Evolutionary conservation across 2,797 vertebrate genomes (phyloP).

Genomic region (Microctenopoma steveboyesi): DNA sequence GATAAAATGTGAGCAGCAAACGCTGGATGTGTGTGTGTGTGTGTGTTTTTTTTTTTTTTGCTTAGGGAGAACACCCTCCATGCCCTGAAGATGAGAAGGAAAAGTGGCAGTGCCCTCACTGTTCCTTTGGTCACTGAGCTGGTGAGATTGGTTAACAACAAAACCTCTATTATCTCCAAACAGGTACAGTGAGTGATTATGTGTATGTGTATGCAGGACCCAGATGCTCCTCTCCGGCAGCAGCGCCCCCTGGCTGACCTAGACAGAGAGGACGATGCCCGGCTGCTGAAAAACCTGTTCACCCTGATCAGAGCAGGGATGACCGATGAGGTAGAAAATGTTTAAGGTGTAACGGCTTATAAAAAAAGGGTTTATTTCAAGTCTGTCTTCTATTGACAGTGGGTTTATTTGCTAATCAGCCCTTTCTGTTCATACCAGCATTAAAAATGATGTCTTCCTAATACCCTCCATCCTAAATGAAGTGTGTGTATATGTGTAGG

Average conservation of each 20-base stretch:
- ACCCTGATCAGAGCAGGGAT: slow-evolving; percentile 95
- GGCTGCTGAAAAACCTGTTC: slow-evolving; percentile 94
- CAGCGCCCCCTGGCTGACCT: slow-evolving; percentile 94
- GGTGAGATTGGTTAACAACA: slow-evolving; percentile 74
- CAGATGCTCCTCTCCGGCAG: slow-evolving; percentile 95
- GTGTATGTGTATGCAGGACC: slow-evolving; percentile 83
- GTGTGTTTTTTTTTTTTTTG: neutral
- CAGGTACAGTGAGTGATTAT: neutral
- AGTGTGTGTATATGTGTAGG: slow-evolving; percentile 77
- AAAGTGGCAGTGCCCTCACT: slow-evolving; percentile 79
- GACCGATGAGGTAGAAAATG: slow-evolving; percentile 90
- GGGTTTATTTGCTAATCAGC: too few relatives aligned
- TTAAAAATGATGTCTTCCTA: too few relatives aligned
- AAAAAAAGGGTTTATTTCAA: too few relatives aligned
- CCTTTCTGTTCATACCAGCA: too few relatives aligned
- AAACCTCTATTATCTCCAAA: neutral
- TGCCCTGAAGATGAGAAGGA: slow-evolving; percentile 87
- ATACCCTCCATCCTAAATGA: neutral
- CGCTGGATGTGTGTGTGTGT: slow-evolving; percentile 24
- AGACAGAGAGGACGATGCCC: slow-evolving; percentile 93
- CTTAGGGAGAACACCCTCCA: slow-evolving; percentile 97
- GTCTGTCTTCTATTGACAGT: too few relatives aligned
- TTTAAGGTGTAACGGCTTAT: too few relatives aligned
- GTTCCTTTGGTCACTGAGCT: slow-evolving; percentile 94
- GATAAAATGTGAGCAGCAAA: neutral